These are phyloP conservation scores for Salvelinus fontinalis DNA, from an alignment of 2,113 vertebrate genomes.

Conservation along the genomic window DNA sequence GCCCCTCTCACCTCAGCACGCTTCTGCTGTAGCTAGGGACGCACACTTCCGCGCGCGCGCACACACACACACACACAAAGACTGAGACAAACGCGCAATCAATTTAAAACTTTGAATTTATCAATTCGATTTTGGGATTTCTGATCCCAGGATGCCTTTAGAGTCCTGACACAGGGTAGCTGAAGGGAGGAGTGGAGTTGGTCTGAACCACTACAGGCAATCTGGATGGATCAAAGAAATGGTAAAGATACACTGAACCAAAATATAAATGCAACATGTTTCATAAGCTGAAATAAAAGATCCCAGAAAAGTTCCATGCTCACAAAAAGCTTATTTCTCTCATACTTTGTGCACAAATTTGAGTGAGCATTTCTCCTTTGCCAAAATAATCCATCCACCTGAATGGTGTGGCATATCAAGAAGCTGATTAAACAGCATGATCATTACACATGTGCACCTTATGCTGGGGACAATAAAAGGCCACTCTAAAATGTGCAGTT, in stretches of 20 bases:
- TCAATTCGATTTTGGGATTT: slow-evolving; percentile 56
- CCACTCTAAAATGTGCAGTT: too few relatives aligned
- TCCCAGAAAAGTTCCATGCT: too few relatives aligned
- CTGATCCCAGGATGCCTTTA: slow-evolving; percentile 35
- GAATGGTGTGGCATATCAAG: too few relatives aligned
- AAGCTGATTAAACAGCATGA: too few relatives aligned
- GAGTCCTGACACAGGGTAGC: slow-evolving; percentile 44
- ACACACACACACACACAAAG: background rate
- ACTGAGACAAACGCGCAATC: background rate
- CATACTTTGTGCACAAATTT: too few relatives aligned
- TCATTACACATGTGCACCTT: too few relatives aligned
- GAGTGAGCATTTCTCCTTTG: too few relatives aligned
- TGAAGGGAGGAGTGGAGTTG: slow-evolving; percentile 36
- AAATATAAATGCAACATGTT: too few relatives aligned
- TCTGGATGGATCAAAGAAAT: slow-evolving; percentile 22
- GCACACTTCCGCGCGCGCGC: background rate
- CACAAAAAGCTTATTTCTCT: too few relatives aligned
- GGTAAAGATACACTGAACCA: background rate
- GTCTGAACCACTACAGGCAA: slow-evolving; percentile 29
- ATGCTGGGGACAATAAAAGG: too few relatives aligned
- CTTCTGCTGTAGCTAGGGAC: slow-evolving; percentile 53
- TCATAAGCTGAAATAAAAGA: too few relatives aligned
- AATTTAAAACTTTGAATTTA: background rate
- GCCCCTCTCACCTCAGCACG: slow-evolving; percentile 33
- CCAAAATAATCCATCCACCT: too few relatives aligned